Conservation (phyloP, 2,113 vertebrate species). For the Grammomys dolichurus region DNA sequence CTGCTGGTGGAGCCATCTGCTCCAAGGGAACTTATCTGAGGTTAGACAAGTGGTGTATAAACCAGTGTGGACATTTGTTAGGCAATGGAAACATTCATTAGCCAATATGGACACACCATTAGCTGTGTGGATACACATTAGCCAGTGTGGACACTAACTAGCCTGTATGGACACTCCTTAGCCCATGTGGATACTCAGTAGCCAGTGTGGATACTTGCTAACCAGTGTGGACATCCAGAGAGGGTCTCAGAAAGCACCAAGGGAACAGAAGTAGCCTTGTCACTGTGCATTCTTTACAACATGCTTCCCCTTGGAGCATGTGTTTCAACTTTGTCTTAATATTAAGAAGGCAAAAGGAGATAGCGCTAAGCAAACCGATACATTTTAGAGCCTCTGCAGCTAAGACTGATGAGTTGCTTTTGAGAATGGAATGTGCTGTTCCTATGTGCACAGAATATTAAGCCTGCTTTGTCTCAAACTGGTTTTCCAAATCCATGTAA, state of each 20-base stretch:
- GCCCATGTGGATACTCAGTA: not conserved
- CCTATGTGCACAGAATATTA: not conserved
- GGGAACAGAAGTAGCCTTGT: accelerated
- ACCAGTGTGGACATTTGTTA: not conserved
- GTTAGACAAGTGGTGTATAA: conserved; percentile 15
- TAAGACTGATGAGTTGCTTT: not conserved
- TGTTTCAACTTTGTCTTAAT: not conserved
- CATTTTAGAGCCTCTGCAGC: not conserved
- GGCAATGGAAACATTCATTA: not conserved
- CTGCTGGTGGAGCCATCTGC: not conserved
- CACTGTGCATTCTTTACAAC: not conserved
- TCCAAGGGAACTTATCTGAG: not conserved
- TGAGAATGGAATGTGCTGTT: not conserved
- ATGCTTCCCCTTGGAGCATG: not conserved
- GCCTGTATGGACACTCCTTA: not conserved
- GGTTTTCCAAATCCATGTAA: not conserved
- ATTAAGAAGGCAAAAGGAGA: not conserved
- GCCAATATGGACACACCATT: too few relatives aligned
- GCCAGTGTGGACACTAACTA: not conserved
- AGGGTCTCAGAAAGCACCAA: not conserved
- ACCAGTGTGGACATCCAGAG: not conserved
- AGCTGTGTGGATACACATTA: not conserved
- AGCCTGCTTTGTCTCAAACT: too few relatives aligned
- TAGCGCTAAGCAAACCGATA: not conserved
- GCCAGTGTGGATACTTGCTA: not conserved